A percentile compares a stretch with the other conserved stretches of the same genome.
Evolutionary conservation across 2,113 vertebrate genomes (phyloP).

Genomic region (Mastomys coucha): DNA sequence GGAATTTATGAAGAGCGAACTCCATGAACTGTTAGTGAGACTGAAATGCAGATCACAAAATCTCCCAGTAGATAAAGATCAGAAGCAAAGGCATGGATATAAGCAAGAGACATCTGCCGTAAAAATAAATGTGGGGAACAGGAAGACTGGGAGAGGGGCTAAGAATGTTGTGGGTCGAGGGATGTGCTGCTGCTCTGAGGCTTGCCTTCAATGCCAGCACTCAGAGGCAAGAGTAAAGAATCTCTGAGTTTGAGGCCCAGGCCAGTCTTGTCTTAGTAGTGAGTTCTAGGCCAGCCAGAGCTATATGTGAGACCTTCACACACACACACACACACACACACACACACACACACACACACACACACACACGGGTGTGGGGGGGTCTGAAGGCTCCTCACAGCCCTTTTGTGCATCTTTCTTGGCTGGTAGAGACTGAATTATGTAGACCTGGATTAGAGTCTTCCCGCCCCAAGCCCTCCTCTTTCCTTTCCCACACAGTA

Average conservation of each 20-base stretch:
- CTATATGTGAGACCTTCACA: background rate
- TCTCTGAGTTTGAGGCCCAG: background rate
- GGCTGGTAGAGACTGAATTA: background rate
- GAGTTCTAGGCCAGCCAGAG: background rate
- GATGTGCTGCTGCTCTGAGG: fast-evolving
- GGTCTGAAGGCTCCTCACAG: background rate
- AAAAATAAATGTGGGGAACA: conserved; percentile 54
- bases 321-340: background rate
- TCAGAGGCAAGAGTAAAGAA: background rate
- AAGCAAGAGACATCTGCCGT: background rate
- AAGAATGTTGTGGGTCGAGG: background rate
- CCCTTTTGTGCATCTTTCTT: background rate
- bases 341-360: no score
- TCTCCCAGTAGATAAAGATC: conserved; percentile 56
- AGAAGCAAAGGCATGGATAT: conserved; percentile 43
- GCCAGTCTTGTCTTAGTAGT: background rate
- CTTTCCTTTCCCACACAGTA: background rate
- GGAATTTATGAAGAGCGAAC: conserved; percentile 58
- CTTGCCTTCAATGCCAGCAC: background rate
- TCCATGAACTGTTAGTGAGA: conserved; percentile 55
- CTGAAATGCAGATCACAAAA: conserved; percentile 62
- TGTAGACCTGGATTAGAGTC: background rate
- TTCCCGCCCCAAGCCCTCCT: background rate
- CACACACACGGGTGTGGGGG: no score
- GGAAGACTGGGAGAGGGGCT: background rate